Percentiles rank a stretch among this genome's conserved stretches.
phyloP scores from a whole-genome alignment of 2,888 invertebrate species.

The Tipula vernalis region DNA sequence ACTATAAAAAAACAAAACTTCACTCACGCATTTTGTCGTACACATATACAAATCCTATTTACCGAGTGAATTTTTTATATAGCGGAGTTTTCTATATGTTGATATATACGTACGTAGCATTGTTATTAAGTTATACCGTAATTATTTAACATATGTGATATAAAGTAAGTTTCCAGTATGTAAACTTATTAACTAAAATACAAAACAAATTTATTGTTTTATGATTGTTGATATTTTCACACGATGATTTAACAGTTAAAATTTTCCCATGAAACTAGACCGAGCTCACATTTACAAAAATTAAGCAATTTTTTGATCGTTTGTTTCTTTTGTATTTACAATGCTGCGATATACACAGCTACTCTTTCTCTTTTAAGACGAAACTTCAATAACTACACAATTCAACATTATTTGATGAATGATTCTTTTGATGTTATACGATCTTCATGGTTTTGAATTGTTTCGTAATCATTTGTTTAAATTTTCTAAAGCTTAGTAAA shows the following conservation, averaged over 20 bases:
- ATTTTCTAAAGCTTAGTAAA: too few relatives aligned
- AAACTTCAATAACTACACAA: not conserved
- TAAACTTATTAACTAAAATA: not conserved
- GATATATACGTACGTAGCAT: not conserved
- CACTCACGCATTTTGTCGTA: not conserved
- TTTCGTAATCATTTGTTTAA: too few relatives aligned
- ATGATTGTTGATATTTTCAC: not conserved
- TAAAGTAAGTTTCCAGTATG: not conserved
- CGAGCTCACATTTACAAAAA: not conserved
- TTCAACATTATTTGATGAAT: not conserved
- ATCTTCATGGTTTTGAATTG: not conserved
- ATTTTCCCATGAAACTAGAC: not conserved
- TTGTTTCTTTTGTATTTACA: not conserved
- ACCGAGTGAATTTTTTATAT: not conserved
- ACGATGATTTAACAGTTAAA: not conserved
- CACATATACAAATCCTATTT: not conserved
- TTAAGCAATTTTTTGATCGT: not conserved
- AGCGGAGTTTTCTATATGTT: not conserved
- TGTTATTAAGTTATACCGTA: not conserved
- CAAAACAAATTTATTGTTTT: not conserved
- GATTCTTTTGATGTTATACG: not conserved
- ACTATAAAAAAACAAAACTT: not conserved
- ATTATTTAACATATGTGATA: not conserved
- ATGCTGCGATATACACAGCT: not conserved
- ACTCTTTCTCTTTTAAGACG: not conserved